phyloP scores from a whole-genome alignment of 2,797 vertebrate species.

The Phataginus tricuspis region DNA sequence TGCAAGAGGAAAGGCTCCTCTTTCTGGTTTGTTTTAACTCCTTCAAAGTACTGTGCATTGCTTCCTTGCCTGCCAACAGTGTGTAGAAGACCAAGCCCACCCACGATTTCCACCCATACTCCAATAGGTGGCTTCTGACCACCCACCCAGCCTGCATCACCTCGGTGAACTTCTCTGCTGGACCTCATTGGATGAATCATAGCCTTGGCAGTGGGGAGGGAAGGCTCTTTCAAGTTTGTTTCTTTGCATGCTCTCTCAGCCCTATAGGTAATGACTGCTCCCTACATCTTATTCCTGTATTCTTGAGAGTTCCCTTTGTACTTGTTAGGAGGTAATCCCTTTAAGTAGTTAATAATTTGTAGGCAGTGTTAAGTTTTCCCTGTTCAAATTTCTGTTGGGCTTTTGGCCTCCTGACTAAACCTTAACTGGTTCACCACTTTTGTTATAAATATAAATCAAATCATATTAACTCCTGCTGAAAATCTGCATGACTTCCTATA shows the following conservation, averaged over 20 bases:
- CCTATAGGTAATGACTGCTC: not conserved
- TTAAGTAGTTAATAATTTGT: not conserved
- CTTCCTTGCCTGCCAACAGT: not conserved
- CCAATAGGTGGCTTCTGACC: not conserved
- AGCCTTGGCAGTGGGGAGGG: not conserved
- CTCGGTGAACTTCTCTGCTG: not conserved
- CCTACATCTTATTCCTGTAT: not conserved
- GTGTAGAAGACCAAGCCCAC: not conserved
- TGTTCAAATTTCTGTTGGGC: not conserved
- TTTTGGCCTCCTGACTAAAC: not conserved
- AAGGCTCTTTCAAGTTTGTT: not conserved
- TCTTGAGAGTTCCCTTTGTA: not conserved
- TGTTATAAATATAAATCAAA: conserved; percentile 34
- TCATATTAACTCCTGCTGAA: not conserved
- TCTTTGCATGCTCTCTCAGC: not conserved
- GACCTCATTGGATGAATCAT: not conserved
- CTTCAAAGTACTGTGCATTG: not conserved
- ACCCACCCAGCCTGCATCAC: accelerated
- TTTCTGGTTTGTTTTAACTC: not conserved
- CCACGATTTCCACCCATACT: accelerated
- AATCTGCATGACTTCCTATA: not conserved
- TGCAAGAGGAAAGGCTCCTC: not conserved
- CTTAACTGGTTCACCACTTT: not conserved
- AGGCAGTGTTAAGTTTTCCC: not conserved
- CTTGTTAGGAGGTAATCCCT: not conserved